Conservation (phyloP, 2,888 invertebrate species). For the Ophioninae sp. region DNA sequence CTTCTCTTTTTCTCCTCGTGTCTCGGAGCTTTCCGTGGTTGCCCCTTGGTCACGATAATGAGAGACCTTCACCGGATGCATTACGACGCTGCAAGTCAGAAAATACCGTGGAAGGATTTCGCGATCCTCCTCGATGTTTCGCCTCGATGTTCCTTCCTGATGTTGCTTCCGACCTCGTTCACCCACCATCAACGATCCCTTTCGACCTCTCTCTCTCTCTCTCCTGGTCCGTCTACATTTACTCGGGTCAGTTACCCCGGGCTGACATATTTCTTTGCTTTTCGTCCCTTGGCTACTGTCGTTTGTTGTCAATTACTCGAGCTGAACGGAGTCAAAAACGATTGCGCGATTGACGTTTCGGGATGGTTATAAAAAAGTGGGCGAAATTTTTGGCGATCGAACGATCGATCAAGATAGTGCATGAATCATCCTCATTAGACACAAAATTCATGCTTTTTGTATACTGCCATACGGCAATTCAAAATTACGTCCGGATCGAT, state of each 20-base stretch:
- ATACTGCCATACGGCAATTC: no score
- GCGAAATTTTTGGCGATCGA: no score
- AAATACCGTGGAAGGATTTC: constrained; percentile 37
- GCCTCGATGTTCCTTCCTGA: not conserved
- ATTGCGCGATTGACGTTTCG: no score
- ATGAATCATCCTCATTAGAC: no score
- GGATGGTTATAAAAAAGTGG: no score
- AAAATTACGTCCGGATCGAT: no score
- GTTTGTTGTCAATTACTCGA: no score
- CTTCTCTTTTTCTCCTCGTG: not conserved
- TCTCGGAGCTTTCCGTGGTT: constrained; percentile 6
- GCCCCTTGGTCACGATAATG: constrained; percentile 62
- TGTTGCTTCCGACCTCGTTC: not conserved
- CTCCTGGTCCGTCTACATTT: not conserved
- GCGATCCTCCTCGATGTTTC: not conserved
- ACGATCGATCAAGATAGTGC: no score
- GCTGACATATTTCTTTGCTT: constrained; percentile 38
- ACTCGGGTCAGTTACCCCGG: constrained; percentile 9
- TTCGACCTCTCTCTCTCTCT: constrained; percentile 15
- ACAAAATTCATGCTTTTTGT: no score
- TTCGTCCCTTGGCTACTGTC: no score
- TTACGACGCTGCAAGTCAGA: constrained; percentile 54
- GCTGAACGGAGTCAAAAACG: no score
- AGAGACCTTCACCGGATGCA: constrained; percentile 74
- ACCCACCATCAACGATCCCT: constrained; percentile 16